Conservation (phyloP, 2,888 invertebrate species). For the Zaprionus lineosus region DNA sequence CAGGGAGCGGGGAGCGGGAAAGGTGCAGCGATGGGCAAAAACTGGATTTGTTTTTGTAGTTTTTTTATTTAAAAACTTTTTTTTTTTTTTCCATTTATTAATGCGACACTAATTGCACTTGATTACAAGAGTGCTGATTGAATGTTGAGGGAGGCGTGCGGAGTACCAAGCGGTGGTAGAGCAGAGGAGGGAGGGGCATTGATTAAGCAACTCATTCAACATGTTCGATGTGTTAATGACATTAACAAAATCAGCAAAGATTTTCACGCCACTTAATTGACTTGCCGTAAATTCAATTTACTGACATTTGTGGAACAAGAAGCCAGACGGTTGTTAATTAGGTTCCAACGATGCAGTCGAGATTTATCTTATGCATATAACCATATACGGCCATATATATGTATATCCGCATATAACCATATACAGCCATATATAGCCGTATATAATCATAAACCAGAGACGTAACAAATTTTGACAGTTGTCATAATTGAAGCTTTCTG, state of each 20-base stretch:
- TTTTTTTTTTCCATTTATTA: too few species aligned
- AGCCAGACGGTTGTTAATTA: slow-evolving; percentile 8
- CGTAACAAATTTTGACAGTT: too few species aligned
- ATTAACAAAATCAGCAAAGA: slow-evolving; percentile 54
- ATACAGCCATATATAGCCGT: too few species aligned
- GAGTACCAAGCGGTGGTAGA: not conserved
- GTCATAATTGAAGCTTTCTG: too few species aligned
- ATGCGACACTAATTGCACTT: slow-evolving; percentile 54
- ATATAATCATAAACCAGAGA: too few species aligned
- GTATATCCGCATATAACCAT: too few species aligned
- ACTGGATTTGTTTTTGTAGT: too few species aligned
- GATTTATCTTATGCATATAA: too few species aligned
- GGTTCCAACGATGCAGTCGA: not conserved
- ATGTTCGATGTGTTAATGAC: slow-evolving; percentile 52
- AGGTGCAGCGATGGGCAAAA: too few species aligned
- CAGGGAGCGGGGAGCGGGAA: too few species aligned
- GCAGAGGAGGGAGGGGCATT: not conserved
- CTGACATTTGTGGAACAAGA: slow-evolving; percentile 35
- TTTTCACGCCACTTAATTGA: slow-evolving; percentile 55
- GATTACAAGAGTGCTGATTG: slow-evolving; percentile 16
- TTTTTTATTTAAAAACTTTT: too few species aligned
- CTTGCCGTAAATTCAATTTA: slow-evolving; percentile 27
- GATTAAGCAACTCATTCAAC: slow-evolving; percentile 24
- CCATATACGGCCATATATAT: too few species aligned
- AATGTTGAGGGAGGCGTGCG: not conserved